Conservation (phyloP, 2,797 vertebrate species). For the Psittacula derbiana region DNA sequence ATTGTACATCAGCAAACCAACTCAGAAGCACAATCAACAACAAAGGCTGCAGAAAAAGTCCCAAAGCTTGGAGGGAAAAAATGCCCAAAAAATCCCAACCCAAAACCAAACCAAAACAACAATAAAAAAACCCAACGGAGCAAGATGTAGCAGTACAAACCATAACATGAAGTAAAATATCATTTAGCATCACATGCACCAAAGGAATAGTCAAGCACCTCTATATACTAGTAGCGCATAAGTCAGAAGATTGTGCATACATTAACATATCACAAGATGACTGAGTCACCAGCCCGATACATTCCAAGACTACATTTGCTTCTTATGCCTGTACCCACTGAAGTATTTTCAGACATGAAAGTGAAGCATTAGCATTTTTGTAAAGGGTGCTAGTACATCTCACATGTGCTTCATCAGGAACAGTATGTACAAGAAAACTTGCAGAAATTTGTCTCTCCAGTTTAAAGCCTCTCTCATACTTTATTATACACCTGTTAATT, state of each 20-base stretch:
- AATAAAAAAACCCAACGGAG: neutral
- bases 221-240: neutral
- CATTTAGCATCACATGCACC: neutral
- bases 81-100: neutral
- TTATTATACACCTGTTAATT: neutral
- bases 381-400: constrained; percentile 28
- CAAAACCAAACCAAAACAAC: neutral
- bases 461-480: neutral
- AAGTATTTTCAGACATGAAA: constrained; percentile 63
- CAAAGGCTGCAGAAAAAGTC: neutral
- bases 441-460: neutral
- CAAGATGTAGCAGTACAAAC: neutral
- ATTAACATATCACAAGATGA: constrained; percentile 62
- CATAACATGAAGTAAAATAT: neutral
- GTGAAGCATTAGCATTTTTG: neutral
- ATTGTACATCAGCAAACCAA: neutral
- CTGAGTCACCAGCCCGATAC: constrained; percentile 56
- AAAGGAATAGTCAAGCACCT: neutral
- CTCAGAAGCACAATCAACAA: neutral
- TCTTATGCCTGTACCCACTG: constrained; percentile 33
- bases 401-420: neutral
- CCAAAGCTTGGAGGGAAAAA: neutral
- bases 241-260: constrained; percentile 31
- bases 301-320: constrained; percentile 57
- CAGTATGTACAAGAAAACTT: neutral